phyloP scores from a whole-genome alignment of 1,140 invertebrate species.

The Bombus superbus region DNA sequence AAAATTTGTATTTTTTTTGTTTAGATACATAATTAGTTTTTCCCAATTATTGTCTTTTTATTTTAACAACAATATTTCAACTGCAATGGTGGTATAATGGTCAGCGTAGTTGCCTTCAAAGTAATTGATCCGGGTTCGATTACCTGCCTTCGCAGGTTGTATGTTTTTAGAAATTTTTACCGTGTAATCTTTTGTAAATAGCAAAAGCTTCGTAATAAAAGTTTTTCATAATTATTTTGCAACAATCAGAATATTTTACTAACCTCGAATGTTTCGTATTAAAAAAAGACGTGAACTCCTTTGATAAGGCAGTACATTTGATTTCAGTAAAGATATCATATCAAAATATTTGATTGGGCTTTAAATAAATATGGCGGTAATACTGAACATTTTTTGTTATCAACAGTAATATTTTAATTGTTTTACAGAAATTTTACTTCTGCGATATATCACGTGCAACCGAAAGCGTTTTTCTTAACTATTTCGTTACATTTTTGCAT shows the following conservation, averaged over 20 bases:
- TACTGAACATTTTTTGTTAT: too few relatives aligned
- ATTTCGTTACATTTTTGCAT: too few relatives aligned
- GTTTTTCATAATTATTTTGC: background rate
- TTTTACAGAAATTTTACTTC: too few relatives aligned
- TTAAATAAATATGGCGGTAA: too few relatives aligned
- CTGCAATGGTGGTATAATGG: constrained; percentile 86
- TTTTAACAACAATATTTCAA: background rate
- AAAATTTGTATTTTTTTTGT: background rate
- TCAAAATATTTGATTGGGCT: too few relatives aligned
- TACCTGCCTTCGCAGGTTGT: constrained; percentile 91
- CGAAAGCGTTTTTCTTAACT: too few relatives aligned
- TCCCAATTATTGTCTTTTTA: background rate
- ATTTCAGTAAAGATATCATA: too few relatives aligned
- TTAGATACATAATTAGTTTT: background rate
- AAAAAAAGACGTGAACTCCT: background rate
- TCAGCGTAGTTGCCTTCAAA: constrained; percentile 93
- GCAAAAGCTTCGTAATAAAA: background rate
- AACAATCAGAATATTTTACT: background rate
- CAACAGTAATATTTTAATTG: too few relatives aligned
- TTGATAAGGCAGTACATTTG: too few relatives aligned
- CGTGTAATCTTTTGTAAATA: constrained; percentile 3
- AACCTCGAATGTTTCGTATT: background rate
- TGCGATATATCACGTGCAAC: too few relatives aligned
- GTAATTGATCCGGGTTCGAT: constrained; percentile 98
- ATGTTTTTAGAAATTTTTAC: constrained; percentile 18